These are phyloP conservation scores for Drosophila aldrichi DNA, from an alignment of 2,888 invertebrate species.

Conservation along the genomic window DNA sequence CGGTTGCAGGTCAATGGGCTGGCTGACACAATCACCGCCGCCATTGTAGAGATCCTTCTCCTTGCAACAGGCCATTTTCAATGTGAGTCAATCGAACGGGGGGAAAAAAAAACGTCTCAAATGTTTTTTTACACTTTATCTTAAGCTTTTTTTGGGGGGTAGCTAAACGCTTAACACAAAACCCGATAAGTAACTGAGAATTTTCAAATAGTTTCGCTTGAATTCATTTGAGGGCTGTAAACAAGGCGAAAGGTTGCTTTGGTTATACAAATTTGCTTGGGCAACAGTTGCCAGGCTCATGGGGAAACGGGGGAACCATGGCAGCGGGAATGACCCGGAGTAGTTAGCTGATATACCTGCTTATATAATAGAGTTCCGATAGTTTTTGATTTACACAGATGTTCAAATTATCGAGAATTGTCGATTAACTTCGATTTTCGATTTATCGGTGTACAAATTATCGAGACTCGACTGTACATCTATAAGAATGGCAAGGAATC, in stretches of 20 bases:
- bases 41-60: conserved; percentile 46
- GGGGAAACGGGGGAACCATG: background rate
- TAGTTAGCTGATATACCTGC: too few species aligned
- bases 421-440: too few species aligned
- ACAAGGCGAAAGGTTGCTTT: conserved; percentile 42
- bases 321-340: background rate
- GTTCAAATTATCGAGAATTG: too few species aligned
- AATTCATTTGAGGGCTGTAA: conserved; percentile 49
- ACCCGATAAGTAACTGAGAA: conserved; percentile 15
- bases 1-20: conserved; percentile 56
- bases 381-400: too few species aligned
- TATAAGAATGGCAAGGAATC: background rate
- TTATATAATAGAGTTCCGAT: too few species aligned
- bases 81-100: background rate
- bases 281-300: background rate
- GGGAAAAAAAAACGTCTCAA: background rate
- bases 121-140: conserved; percentile 11
- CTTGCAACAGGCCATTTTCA: conserved; percentile 57
- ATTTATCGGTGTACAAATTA: too few species aligned
- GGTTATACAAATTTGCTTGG: conserved; percentile 23
- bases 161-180: conserved; percentile 26
- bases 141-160: background rate
- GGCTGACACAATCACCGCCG: conserved; percentile 40
- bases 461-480: too few species aligned
- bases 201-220: conserved; percentile 31